Percentiles rank a stretch among this genome's conserved stretches.
phyloP scores from a whole-genome alignment of 2,113 vertebrate genomes.

The Carassius auratus region DNA sequence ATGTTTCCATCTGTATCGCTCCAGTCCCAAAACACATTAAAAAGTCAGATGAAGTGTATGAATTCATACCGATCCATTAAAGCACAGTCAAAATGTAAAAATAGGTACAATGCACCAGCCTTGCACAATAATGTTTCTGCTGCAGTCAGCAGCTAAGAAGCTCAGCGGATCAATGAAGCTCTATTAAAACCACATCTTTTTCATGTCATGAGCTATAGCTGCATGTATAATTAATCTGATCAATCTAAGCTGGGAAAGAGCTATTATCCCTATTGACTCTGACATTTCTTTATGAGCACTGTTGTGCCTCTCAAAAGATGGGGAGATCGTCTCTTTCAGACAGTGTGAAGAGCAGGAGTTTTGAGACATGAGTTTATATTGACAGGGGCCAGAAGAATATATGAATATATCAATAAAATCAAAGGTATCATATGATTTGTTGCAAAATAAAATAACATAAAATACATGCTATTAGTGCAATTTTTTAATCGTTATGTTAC shows the following conservation, averaged over 20 bases:
- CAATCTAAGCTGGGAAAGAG: conserved; percentile 33
- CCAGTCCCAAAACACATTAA: conserved; percentile 7
- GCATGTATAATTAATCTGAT: conserved; percentile 52
- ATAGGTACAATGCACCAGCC: not conserved
- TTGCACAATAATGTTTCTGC: conserved; percentile 33
- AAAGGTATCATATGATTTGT: too few species aligned
- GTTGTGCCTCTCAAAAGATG: conserved; percentile 6
- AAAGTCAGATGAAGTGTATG: conserved; percentile 6
- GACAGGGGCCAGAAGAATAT: not conserved
- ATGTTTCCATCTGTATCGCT: not conserved
- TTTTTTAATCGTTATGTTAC: too few species aligned
- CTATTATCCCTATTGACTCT: conserved; percentile 44
- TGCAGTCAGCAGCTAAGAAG: conserved; percentile 43
- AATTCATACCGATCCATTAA: conserved; percentile 7
- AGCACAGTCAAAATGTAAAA: conserved; percentile 25
- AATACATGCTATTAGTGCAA: too few species aligned
- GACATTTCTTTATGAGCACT: conserved; percentile 21
- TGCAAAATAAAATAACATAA: too few species aligned
- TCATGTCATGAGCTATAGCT: conserved; percentile 46
- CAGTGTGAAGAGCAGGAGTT: not conserved
- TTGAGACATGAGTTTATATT: not conserved
- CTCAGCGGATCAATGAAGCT: conserved; percentile 41
- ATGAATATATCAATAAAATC: too few species aligned
- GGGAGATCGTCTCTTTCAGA: conserved; percentile 19
- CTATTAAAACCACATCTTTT: conserved; percentile 46